Percentiles rank a stretch among this genome's conserved stretches.
phyloP scores from a whole-genome alignment of 2,888 invertebrate species.

The Drosophila prostipennis region DNA sequence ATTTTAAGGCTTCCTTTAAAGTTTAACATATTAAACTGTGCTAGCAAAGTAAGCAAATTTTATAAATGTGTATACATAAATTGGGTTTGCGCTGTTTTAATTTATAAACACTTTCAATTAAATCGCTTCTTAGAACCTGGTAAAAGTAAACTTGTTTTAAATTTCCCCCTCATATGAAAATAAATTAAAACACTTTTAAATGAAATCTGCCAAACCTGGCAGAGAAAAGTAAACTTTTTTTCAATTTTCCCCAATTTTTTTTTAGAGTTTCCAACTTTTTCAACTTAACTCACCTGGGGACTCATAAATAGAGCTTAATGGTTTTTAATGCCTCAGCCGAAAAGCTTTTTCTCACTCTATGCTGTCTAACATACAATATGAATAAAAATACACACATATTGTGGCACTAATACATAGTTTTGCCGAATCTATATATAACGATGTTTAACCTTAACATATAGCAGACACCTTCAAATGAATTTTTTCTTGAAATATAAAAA shows the following conservation, averaged over 20 bases:
- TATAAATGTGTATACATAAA: no score
- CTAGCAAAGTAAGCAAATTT: no score
- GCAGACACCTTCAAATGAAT: slow-evolving; percentile 74
- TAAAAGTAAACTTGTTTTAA: no score
- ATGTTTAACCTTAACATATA: slow-evolving; percentile 78
- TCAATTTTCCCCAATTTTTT: background rate
- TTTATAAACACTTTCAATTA: no score
- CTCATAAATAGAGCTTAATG: slow-evolving; percentile 50
- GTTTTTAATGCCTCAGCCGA: slow-evolving; percentile 32
- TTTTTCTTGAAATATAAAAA: slow-evolving; percentile 75
- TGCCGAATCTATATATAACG: slow-evolving; percentile 43
- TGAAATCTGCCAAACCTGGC: no score
- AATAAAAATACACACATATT: slow-evolving; percentile 45
- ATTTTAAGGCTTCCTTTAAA: background rate
- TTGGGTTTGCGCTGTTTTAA: no score
- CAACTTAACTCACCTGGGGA: slow-evolving; percentile 3
- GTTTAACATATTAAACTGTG: no score
- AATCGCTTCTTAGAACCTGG: no score
- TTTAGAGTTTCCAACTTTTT: slow-evolving; percentile 6
- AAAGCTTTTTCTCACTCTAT: slow-evolving; percentile 58
- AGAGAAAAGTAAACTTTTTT: background rate
- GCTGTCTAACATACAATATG: slow-evolving; percentile 33
- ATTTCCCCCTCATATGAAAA: no score
- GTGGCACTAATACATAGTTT: slow-evolving; percentile 43
- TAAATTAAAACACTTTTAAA: no score